Evolutionary conservation across 2,888 invertebrate genomes (phyloP), one percentile per base, ranked within the genome.

Genomic region (Pseudoips prasinana): DNA sequence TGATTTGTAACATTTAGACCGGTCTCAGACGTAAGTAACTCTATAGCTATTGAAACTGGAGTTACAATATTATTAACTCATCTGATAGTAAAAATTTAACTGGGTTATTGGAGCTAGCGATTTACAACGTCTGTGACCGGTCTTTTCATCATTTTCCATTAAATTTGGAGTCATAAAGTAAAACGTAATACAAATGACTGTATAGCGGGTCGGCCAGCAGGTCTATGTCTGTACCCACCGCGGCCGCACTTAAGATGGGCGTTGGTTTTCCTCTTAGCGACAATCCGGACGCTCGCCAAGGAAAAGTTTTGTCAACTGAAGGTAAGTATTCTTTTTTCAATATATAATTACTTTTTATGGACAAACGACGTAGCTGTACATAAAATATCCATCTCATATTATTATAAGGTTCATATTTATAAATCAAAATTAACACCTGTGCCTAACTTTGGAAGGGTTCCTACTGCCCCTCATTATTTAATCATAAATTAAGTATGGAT

Each of bases 191-290:
- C 41, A 39, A 48, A 45, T 64, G 50, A 59, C 63, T 73, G 62
- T 76, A 72, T 68, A 57, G 70, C 69, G 72, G 56, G 58, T 75
- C 70, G 80, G 74, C 73, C 72, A 73, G 69, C 79, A 89, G 94
- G 79, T 92, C 93, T 67, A 94, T 94, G 66, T 93, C 94, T 48
- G 91, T 92, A 39, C 95, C 95, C 34, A 95, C 95, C 30, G 94
- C 95, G 50, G 95, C 95, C 29, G 94, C 95, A 36, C 89, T 95
- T 51, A 95, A 95, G 91, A 94, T 95, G 94, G 95, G 95, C 51
- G 94, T 95, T 52, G 95, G 95, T 46, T 95, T 95, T 89, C 95
- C 95, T 52, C 87, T 95, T 64, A 92, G 91, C 64, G 93, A 93
- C 81, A 89, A 93, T 56, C 92, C 92, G 36, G 92, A 94, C 85